Evolutionary conservation across 2,888 invertebrate genomes (phyloP).

Genomic region (Ectobius pallidus): DNA sequence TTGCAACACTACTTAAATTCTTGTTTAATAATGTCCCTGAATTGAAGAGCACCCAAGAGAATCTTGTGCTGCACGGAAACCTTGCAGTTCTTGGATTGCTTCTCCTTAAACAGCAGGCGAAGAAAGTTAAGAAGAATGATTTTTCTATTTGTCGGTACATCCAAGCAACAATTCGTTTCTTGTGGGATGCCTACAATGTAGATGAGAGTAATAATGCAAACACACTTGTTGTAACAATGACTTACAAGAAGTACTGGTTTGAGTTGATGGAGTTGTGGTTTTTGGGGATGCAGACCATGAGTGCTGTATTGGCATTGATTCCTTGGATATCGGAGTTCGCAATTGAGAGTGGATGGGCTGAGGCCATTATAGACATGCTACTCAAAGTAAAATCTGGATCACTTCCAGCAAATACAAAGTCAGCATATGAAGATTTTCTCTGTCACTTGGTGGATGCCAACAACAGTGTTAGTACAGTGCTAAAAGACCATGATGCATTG

Average conservation of each 20-base stretch:
- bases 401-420: constrained; percentile 81
- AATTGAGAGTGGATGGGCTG: constrained; percentile 92
- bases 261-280: constrained; percentile 93
- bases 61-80: constrained; percentile 85
- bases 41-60: constrained; percentile 80
- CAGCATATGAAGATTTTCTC: constrained; percentile 89
- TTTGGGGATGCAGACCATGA: constrained; percentile 91
- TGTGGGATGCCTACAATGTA: constrained; percentile 91
- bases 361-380: constrained; percentile 82
- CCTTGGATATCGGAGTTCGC: constrained; percentile 92
- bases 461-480: constrained; percentile 71
- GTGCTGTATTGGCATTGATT: constrained; percentile 77
- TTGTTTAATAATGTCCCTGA: constrained; percentile 85
- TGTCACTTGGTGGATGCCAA: constrained; percentile 85
- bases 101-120: constrained; percentile 81
- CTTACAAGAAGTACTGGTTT: constrained; percentile 87
- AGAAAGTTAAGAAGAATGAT: constrained; percentile 84
- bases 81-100: constrained; percentile 82
- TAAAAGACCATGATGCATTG: constrained; percentile 82
- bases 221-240: constrained; percentile 81
- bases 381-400: constrained; percentile 83
- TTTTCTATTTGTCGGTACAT: constrained; percentile 89
- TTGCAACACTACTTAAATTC: constrained; percentile 82
- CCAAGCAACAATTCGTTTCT: constrained; percentile 85
- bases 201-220: constrained; percentile 86